Evolutionary conservation across 2,113 vertebrate genomes (phyloP), one percentile per base, ranked within the genome.

Genomic region (Macquaria ambigua): DNA sequence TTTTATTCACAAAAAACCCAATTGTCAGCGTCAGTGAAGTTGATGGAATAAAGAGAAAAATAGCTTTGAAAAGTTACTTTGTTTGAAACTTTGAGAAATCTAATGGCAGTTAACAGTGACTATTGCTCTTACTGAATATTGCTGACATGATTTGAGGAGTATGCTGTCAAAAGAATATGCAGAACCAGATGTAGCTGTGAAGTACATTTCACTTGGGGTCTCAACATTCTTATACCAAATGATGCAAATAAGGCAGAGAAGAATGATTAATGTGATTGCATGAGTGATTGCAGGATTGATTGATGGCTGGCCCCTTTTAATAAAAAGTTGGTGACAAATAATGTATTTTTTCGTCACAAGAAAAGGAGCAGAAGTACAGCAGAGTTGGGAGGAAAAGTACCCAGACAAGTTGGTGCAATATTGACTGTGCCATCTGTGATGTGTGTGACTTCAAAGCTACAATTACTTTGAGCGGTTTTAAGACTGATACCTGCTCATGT

Each of bases 241-340:
- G 93, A 94, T 6, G 92, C 91, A 93, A 93, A 93, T 88, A 92
- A 93, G 85, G 83, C 87, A 78, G 84, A 68, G 77, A 72, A 28
- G 80, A 93, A 86, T 90, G 90, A 92, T 93, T 93, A 94, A 90
- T 94, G 91, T 89, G 93, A 93, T 95, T 94, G 92, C 90, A 75
- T 85, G 93, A 93, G 93, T 93, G 91, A 92, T 93, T 94, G 91
- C 91, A 82, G 76, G 77, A 86, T 72, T 90, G 94, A 94, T 87
- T 94, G 94, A 94, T 94, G 87, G 79, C 82, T 91, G 91, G 87
- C 88, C 92, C 83, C 89, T 90, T 94, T 93, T 90, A 93, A 92
- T 91, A 79, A 75, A 90, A 93, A 90, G 86, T 87, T 90, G 90
- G 92, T 93, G 89, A 92, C 93, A 97, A 97, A 97, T 97, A 97